phyloP scores from a whole-genome alignment of 1,140 invertebrate species.

The Pissodes strobi region DNA sequence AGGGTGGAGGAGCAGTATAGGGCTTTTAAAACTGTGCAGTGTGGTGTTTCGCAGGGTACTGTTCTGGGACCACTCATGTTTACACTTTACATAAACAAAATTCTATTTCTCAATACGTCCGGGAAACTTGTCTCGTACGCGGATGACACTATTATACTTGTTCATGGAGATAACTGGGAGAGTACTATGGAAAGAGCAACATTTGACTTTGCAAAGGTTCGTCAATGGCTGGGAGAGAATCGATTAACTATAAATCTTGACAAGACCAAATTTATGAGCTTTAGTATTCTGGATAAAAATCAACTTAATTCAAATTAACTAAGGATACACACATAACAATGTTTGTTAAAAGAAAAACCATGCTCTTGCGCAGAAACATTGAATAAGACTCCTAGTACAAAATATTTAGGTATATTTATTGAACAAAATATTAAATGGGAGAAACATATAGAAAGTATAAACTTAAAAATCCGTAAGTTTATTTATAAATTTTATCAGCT shows the following conservation, averaged over 20 bases:
- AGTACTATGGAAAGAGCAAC: neutral
- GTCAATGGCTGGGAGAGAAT: neutral
- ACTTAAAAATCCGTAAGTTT: neutral
- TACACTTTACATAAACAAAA: neutral
- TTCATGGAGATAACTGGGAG: neutral
- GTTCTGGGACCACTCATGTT: neutral
- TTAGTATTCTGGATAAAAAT: neutral
- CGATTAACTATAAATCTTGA: neutral
- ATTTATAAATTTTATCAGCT: neutral
- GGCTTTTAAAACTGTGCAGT: neutral
- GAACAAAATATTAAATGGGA: neutral
- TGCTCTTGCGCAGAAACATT: neutral
- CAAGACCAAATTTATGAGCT: neutral
- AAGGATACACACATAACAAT: neutral
- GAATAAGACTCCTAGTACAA: too few species aligned
- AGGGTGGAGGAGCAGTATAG: neutral
- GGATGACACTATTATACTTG: neutral
- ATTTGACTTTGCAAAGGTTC: neutral
- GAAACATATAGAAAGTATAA: too few species aligned
- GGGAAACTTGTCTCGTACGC: too few species aligned
- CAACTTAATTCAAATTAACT: too few species aligned
- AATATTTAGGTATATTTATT: neutral
- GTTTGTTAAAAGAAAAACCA: neutral
- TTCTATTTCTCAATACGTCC: too few species aligned
- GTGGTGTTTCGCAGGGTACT: neutral